These are phyloP conservation scores for Onychorhynchus coronatus DNA, from an alignment of 2,113 vertebrate species.

Conservation along the genomic window DNA sequence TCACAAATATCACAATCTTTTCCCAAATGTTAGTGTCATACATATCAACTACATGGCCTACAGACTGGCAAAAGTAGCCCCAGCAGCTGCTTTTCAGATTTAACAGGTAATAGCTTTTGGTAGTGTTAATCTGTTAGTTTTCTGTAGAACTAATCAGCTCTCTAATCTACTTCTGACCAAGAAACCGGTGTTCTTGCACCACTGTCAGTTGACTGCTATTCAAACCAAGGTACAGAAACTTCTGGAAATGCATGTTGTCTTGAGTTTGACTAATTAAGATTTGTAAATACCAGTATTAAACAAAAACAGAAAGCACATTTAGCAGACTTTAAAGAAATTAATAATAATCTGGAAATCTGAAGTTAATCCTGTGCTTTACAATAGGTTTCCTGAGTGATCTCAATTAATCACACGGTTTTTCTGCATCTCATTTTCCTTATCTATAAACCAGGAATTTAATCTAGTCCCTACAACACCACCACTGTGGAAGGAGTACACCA, in stretches of 20 bases:
- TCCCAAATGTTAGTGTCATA: background rate
- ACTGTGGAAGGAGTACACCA: background rate
- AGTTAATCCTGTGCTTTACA: background rate
- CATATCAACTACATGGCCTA: background rate
- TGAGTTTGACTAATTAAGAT: background rate
- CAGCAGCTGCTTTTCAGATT: background rate
- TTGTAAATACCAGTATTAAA: background rate
- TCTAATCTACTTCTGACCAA: background rate
- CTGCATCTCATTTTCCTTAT: background rate
- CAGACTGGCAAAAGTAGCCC: background rate
- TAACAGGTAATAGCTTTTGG: background rate
- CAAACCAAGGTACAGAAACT: background rate
- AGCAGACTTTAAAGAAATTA: background rate
- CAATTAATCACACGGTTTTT: background rate
- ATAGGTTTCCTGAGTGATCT: background rate
- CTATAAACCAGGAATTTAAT: background rate
- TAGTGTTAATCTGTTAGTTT: background rate
- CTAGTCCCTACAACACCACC: background rate
- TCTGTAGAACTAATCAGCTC: background rate
- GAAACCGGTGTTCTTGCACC: background rate
- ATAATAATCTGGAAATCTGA: background rate
- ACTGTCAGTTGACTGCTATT: background rate
- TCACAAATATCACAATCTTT: background rate
- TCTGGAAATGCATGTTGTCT: background rate
- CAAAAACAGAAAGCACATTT: background rate